Conservation (phyloP, 1,140 invertebrate genomes). For the Bombyx mandarina region DNA sequence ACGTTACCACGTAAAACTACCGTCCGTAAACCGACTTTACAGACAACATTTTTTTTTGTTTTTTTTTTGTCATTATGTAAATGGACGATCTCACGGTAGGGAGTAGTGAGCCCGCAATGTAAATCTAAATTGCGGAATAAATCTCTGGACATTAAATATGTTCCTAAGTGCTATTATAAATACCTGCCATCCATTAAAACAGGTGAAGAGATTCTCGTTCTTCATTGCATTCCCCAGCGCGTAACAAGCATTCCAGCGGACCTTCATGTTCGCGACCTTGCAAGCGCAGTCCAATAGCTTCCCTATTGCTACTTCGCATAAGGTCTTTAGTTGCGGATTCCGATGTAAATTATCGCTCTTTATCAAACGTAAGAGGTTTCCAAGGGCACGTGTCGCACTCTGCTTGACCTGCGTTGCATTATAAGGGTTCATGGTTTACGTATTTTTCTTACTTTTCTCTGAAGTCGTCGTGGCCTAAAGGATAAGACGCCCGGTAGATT, state of each 20-base stretch:
- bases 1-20: too few relatives aligned
- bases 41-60: too few relatives aligned
- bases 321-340: conserved; percentile 51
- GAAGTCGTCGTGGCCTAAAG: too few relatives aligned
- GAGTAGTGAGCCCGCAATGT: too few relatives aligned
- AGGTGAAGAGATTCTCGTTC: conserved; percentile 74
- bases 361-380: conserved; percentile 82
- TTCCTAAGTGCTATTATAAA: conserved; percentile 8
- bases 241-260: conserved; percentile 93
- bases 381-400: conserved; percentile 84
- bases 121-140: too few relatives aligned
- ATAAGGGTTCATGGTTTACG: too few relatives aligned
- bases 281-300: conserved; percentile 78
- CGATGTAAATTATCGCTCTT: conserved; percentile 68
- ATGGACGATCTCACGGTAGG: too few relatives aligned
- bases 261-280: conserved; percentile 84
- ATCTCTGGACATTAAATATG: too few relatives aligned
- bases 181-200: conserved; percentile 71
- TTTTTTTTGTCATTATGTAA: too few relatives aligned
- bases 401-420: conserved; percentile 72
- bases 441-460: too few relatives aligned
- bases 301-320: conserved; percentile 71
- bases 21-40: too few relatives aligned
- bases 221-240: conserved; percentile 84
- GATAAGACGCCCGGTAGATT: too few relatives aligned